phyloP scores from a whole-genome alignment of 2,113 vertebrate genomes.

The Pluvianellus socialis region DNA sequence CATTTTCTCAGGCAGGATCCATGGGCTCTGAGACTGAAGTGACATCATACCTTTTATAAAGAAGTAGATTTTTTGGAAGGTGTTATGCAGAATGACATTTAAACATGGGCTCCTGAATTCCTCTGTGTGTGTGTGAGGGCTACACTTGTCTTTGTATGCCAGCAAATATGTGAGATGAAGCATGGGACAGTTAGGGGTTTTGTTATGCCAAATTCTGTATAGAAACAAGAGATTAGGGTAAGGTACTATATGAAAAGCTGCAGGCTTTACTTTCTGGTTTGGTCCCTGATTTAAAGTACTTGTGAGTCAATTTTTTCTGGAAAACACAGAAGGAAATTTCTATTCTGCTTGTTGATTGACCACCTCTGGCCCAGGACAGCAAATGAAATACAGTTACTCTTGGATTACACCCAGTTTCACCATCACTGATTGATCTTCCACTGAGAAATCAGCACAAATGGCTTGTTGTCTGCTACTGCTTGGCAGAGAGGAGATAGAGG shows the following conservation, averaged over 20 bases:
- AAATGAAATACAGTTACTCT: conserved; percentile 36
- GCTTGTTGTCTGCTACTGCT: conserved; percentile 11
- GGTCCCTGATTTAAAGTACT: neutral
- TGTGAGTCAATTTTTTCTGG: neutral
- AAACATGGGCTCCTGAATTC: neutral
- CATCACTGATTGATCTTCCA: conserved; percentile 47
- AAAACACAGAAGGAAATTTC: conserved; percentile 12
- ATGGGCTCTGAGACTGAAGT: neutral
- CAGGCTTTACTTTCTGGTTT: neutral
- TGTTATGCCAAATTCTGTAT: neutral
- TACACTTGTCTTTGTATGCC: neutral
- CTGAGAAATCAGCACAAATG: conserved; percentile 14
- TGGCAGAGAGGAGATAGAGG: neutral
- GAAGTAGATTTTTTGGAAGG: neutral
- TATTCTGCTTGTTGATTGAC: conserved; percentile 50
- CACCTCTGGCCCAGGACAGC: conserved; percentile 21
- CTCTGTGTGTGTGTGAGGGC: neutral
- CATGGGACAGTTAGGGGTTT: neutral
- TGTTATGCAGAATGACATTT: neutral
- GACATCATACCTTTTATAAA: neutral
- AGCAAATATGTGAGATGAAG: neutral
- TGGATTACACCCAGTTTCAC: conserved; percentile 23
- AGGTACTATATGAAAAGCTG: neutral
- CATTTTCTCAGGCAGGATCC: neutral
- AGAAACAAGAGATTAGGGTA: neutral